Evolutionary conservation across 2,797 vertebrate genomes (phyloP).

Genomic region (Florisuga fusca): DNA sequence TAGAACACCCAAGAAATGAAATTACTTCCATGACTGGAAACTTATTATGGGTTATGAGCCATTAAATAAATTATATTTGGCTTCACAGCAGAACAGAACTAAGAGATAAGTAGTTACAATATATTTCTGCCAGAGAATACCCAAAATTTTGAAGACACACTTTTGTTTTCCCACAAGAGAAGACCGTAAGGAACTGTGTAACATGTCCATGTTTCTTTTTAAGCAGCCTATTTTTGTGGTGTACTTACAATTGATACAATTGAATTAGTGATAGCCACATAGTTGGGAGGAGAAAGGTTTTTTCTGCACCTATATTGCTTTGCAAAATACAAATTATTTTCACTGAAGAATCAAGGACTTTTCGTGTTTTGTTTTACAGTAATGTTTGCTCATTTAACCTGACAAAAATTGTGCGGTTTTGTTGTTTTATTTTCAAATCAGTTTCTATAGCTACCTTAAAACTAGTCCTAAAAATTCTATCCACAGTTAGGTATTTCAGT

Average conservation of each 20-base stretch:
- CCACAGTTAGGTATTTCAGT: not conserved
- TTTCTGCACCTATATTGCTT: conserved; percentile 7
- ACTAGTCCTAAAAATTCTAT: not conserved
- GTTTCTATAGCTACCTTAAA: not conserved
- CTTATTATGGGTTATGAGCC: not conserved
- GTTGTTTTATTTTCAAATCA: not conserved
- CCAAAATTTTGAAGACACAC: not conserved
- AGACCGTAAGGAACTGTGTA: not conserved
- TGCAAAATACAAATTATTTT: not conserved
- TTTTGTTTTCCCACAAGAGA: not conserved
- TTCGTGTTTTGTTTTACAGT: not conserved
- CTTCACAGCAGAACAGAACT: conserved; percentile 1
- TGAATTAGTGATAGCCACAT: conserved; percentile 5
- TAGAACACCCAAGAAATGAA: not conserved
- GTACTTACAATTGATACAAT: not conserved
- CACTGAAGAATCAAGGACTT: not conserved
- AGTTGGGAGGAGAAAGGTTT: not conserved
- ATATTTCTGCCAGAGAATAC: not conserved
- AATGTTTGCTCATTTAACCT: not conserved
- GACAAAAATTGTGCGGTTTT: not conserved
- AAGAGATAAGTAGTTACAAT: conserved; percentile 10
- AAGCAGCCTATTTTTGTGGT: not conserved
- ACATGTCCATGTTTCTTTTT: not conserved
- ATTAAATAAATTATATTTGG: not conserved
- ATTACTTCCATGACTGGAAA: not conserved